Evolutionary conservation across 2,888 invertebrate genomes (phyloP).

Genomic region (Chrysolina oricalcia): DNA sequence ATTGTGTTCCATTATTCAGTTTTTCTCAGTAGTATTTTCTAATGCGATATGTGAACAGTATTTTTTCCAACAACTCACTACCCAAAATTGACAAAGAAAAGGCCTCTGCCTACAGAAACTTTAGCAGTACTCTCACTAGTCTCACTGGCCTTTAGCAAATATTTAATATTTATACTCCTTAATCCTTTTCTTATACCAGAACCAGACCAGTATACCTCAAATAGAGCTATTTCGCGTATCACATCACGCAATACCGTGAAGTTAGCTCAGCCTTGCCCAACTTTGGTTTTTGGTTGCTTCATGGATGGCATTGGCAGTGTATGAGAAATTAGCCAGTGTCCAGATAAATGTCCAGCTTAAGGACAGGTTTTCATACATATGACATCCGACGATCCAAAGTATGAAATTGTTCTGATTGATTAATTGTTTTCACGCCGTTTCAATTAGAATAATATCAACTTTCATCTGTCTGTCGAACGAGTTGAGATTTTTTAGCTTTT

Average conservation of each 20-base stretch:
- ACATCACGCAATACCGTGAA: not conserved
- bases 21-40: not conserved
- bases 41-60: not conserved
- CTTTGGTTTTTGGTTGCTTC: not conserved
- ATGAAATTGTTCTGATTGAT: too few species aligned
- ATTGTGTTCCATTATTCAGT: conserved; percentile 32
- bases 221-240: not conserved
- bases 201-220: too few species aligned
- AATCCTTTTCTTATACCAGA: too few species aligned
- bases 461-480: too few species aligned
- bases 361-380: too few species aligned
- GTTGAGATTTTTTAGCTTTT: too few species aligned
- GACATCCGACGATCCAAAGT: too few species aligned
- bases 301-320: not conserved
- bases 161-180: too few species aligned
- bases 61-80: not conserved
- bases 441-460: too few species aligned
- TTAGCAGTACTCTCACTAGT: not conserved
- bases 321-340: not conserved
- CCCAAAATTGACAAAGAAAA: not conserved
- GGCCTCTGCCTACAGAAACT: not conserved
- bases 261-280: not conserved
- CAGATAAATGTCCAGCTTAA: too few species aligned
- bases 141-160: too few species aligned
- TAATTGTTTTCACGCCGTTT: too few species aligned